Base-by-base conservation (phyloP, 2,797 vertebrate genomes). In the Rhodeus uyekii region DNA sequence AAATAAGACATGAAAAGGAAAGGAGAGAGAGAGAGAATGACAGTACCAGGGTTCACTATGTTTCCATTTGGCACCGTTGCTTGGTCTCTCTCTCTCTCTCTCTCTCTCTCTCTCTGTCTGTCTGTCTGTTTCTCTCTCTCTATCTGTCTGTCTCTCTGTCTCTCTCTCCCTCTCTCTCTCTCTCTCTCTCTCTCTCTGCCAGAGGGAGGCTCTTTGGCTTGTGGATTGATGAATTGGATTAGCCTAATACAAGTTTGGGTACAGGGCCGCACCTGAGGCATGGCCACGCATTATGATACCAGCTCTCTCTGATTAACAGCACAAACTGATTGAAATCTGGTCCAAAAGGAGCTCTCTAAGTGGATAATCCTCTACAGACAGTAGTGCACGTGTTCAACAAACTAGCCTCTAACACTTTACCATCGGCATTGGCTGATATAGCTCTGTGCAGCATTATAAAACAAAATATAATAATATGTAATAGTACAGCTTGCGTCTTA, bases 301-400 rank as follows among this genome's bases (percentile, higher is more conserved):
- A 81, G 75, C 86, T 85, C 69, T 86, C 78, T 80, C 79, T 77
- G 84, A 84, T 87, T 87, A 87, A 87, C 82, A 77, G 65, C 79
- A 27, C 80, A 86, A 80, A 84, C 84, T 84, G 84, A 84, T 82
- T 80, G 82, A 86, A 86, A 82, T 84, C 84, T 79, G 78, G 69
- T 85, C 86, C 71, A 82, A 85, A 83, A 84, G 65, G 65, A 64
- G 12, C 76, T 71, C 64, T 80, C 24, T 86, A 86, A 86, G 73
- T 68, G 76, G 76, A 82, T 87, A 84, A 86, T 84, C 84, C 80
- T 55, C 39, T 50, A 76, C 84, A 87, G 79, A 82, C 65, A 74
- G 58, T 55, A 22, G 76, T 18, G 27, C 75, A 85, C 78, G 69
- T 83, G 71, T 61, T 67, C 78, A 50, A 76, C 64, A 67, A 76